Percentiles rank a stretch among this genome's conserved stretches.
phyloP scores from a whole-genome alignment of 53 echinoderm and acorn worm species.

The Paracentrotus lividus region DNA sequence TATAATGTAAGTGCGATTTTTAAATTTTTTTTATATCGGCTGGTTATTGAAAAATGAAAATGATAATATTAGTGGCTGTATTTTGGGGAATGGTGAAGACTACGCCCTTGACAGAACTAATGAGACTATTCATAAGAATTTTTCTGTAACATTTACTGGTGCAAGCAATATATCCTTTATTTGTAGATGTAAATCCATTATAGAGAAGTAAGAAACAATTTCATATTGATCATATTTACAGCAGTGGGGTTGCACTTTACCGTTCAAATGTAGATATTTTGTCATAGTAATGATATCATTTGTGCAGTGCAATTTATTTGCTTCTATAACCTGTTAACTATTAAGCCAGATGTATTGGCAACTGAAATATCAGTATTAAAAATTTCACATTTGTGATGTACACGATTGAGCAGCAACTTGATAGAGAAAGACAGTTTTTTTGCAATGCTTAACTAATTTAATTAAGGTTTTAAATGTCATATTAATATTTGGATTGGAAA shows the following conservation, averaged over 20 bases:
- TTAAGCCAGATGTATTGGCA: not conserved
- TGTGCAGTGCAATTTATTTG: not conserved
- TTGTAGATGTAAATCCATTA: not conserved
- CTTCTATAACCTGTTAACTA: not conserved
- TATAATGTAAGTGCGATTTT: too few species aligned
- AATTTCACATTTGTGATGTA: not conserved
- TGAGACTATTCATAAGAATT: too few species aligned
- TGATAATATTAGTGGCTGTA: too few species aligned
- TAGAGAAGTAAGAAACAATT: not conserved
- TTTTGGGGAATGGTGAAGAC: too few species aligned
- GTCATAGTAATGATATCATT: not conserved
- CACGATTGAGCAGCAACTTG: not conserved
- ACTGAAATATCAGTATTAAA: not conserved
- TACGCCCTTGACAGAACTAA: too few species aligned
- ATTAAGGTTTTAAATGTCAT: too few species aligned
- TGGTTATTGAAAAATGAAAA: too few species aligned
- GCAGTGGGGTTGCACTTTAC: not conserved
- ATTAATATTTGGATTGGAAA: too few species aligned
- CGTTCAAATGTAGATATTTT: not conserved
- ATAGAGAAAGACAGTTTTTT: too few species aligned
- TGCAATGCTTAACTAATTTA: too few species aligned
- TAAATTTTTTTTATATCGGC: too few species aligned
- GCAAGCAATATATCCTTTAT: not conserved
- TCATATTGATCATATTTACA: not conserved
- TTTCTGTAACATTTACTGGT: not conserved